A percentile compares a stretch with the other conserved stretches of the same genome.
These are phyloP conservation scores for Meleagris gallopavo DNA, from an alignment of 2,113 vertebrate genomes.

Conservation along the genomic window DNA sequence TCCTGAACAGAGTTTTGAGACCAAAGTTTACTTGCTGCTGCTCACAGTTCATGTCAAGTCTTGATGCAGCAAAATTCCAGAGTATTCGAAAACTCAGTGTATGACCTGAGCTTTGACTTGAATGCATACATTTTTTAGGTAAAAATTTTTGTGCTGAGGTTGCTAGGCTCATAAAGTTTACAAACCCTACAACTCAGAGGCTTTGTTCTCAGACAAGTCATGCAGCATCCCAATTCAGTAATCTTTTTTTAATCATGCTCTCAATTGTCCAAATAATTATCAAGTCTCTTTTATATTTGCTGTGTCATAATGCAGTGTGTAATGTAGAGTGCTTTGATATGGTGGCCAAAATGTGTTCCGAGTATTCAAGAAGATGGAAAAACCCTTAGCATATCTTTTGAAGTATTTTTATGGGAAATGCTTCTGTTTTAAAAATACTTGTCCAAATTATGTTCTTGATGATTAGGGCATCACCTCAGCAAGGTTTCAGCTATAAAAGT, in stretches of 20 bases:
- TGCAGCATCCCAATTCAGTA: not conserved
- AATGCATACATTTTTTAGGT: not conserved
- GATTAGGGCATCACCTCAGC: not conserved
- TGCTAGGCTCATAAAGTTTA: not conserved
- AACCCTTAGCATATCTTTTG: not conserved
- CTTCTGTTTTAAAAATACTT: slow-evolving; percentile 8
- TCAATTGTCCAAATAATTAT: not conserved
- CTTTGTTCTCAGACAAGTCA: not conserved
- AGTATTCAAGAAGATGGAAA: slow-evolving; percentile 24
- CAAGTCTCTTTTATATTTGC: not conserved
- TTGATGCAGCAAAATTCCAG: not conserved
- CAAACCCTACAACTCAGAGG: not conserved
- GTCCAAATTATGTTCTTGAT: not conserved
- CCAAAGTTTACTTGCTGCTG: not conserved
- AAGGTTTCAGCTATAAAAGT: not conserved
- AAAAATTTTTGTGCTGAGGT: not conserved
- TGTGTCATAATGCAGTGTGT: not conserved
- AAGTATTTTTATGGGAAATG: not conserved
- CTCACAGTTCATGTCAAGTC: not conserved
- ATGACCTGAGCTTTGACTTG: not conserved
- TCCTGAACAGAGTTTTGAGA: not conserved
- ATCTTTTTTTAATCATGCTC: not conserved
- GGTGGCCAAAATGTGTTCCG: not conserved
- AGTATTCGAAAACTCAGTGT: not conserved
- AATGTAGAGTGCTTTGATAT: not conserved